These are phyloP conservation scores for Zoanthus gigantus DNA, from an alignment of 92 coral and sea anemone species.

Conservation along the genomic window DNA sequence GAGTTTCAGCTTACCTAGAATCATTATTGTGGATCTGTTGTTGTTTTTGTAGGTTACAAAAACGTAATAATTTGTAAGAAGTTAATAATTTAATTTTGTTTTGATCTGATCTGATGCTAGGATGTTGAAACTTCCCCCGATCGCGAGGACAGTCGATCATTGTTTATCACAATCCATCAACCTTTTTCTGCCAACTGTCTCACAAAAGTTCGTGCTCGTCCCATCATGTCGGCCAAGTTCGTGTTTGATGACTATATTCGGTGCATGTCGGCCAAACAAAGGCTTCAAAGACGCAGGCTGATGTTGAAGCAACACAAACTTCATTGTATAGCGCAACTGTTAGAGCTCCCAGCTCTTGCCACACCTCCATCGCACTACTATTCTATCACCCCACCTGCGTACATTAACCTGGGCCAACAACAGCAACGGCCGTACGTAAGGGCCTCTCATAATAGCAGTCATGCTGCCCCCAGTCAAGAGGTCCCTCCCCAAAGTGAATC, in stretches of 20 bases:
- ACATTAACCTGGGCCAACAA: constrained; percentile 80
- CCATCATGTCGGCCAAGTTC: constrained; percentile 94
- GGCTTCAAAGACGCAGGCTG: constrained; percentile 92
- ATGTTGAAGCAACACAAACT: constrained; percentile 94
- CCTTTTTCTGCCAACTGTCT: constrained; percentile 92
- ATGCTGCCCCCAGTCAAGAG: constrained; percentile 22
- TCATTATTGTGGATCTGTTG: too few relatives aligned
- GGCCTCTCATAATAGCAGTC: constrained; percentile 66
- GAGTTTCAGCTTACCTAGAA: too few relatives aligned
- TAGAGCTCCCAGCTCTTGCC: constrained; percentile 98
- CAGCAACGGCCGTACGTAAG: constrained; percentile 55
- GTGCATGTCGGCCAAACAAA: constrained; percentile 99
- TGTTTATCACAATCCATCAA: constrained; percentile 97
- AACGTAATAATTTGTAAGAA: background rate
- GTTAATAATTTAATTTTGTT: background rate
- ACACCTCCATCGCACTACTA: constrained; percentile 90
- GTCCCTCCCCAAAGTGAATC: constrained; percentile 37
- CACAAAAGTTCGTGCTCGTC: constrained; percentile 91
- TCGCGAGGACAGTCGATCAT: constrained; percentile 98
- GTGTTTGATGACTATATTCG: constrained; percentile 99
- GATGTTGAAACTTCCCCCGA: constrained; percentile 99
- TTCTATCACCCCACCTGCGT: constrained; percentile 94
- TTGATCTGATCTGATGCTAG: constrained; percentile 50
- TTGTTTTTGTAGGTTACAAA: background rate
- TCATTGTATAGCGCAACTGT: constrained; percentile 94